Evolutionary conservation across 2,797 vertebrate species (phyloP), one percentile per base, ranked within the genome.

Genomic region (Notolabrus celidotus): DNA sequence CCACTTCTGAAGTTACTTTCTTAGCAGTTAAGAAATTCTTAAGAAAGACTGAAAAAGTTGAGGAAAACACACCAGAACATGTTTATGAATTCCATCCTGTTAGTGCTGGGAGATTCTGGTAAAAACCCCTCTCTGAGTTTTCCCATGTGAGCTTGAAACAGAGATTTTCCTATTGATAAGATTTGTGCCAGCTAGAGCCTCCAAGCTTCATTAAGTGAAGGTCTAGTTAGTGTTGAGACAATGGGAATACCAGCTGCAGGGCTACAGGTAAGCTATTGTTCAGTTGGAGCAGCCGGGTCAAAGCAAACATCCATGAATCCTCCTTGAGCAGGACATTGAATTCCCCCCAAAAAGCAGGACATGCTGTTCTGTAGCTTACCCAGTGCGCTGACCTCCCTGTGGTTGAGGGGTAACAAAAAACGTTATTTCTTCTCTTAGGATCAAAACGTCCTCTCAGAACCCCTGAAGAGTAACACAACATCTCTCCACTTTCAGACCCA

Each of bases 401-500:
- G 39, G 53, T 46, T 15, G 11, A 53, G 33, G 17, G 27, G 34
- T 46, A 39, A 60, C 36, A 41, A 42, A 72, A 71, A 67, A 43
- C 51, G 5, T 6, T 60, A 25, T 60, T 69, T 64, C 57, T 71
- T 39, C 51, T 68, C 31, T n/a, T 17, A n/a, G 36, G 20, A 38
- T 80, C 54, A 61, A 49, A 72, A 80, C 60, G 47, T 29, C 43
- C 52, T 46, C 19, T 3, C 9, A 54, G 38, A 52, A 56, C 46
- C 45, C 41, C 62, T 3, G 3, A 62, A 16, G 23, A 61, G 23
- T 79, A 78, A 80, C 46, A 17, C 19, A 70, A 68, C 66, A 34
- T 65, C 29, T 65, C 23, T 83, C 25, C 10, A 1, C 74, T 79
- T 91, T 74, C 89, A 99, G 98, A 98, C 91, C 92, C 95, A 27